These are phyloP conservation scores for Lepidurus packardi DNA, from an alignment of 1,140 invertebrate genomes.

Conservation along the genomic window DNA sequence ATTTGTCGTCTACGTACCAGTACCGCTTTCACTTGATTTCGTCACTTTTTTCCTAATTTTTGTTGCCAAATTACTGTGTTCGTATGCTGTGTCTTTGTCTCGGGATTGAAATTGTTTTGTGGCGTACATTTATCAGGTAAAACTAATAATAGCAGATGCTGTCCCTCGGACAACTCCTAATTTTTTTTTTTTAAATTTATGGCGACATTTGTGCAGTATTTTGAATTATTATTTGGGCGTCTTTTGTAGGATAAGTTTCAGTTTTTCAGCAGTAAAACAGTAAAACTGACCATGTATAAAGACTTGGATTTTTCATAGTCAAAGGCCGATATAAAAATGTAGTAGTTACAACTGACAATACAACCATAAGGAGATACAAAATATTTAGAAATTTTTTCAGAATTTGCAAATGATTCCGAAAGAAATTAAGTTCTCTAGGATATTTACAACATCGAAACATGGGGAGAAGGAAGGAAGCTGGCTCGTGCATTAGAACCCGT, in stretches of 20 bases:
- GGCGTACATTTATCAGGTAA: slow-evolving; percentile 20
- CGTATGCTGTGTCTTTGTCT: not conserved
- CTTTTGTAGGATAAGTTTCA: not conserved
- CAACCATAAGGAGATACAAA: not conserved
- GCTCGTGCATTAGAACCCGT: not conserved
- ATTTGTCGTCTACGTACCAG: not conserved
- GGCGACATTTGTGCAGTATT: not conserved
- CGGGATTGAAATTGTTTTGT: not conserved
- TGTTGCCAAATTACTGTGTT: not conserved
- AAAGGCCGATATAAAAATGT: not conserved
- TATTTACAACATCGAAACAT: not conserved
- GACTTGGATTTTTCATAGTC: not conserved
- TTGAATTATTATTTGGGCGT: not conserved
- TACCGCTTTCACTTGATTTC: slow-evolving; percentile 23
- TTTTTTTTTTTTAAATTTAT: not conserved
- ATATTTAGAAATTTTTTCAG: too few relatives aligned
- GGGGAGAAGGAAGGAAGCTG: not conserved
- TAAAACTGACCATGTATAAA: not conserved
- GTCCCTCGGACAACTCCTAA: slow-evolving; percentile 28
- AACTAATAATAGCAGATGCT: slow-evolving; percentile 27
- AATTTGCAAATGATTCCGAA: too few relatives aligned
- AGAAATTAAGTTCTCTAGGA: too few relatives aligned
- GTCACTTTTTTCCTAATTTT: slow-evolving; percentile 20
- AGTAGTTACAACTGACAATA: not conserved
- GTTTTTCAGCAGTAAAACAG: not conserved